Evolutionary conservation across 2,797 vertebrate genomes (phyloP).

Genomic region (Todus mexicanus): DNA sequence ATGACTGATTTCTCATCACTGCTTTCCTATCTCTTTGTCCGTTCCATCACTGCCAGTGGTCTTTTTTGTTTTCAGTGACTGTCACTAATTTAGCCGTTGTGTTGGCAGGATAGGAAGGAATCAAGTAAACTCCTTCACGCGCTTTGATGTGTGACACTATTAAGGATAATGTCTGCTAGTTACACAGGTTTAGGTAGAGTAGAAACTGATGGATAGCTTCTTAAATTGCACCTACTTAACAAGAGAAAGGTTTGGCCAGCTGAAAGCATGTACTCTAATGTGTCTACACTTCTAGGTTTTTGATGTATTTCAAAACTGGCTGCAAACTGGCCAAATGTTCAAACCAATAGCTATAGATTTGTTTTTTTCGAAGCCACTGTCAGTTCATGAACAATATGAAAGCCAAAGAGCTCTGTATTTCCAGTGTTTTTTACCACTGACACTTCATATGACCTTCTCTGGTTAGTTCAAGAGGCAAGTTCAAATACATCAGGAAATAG

Average conservation of each 20-base stretch:
- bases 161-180: not conserved
- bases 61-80: not conserved
- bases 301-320: not conserved
- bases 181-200: not conserved
- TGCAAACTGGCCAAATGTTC: not conserved
- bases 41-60: not conserved
- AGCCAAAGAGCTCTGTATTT: not conserved
- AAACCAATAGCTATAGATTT: not conserved
- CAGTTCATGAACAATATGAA: not conserved
- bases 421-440: not conserved
- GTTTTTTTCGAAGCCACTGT: not conserved
- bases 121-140: not conserved
- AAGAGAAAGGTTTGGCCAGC: not conserved
- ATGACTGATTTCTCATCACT: not conserved
- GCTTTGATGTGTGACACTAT: not conserved
- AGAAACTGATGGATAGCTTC: not conserved
- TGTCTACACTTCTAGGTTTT: not conserved
- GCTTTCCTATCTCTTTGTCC: not conserved
- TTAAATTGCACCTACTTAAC: not conserved
- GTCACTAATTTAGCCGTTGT: not conserved
- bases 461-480: not conserved
- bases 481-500: not conserved
- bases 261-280: accelerated
- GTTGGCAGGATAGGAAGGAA: not conserved
- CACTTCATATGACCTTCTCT: not conserved